These are phyloP conservation scores for Hydrophis major DNA, from an alignment of 2,797 vertebrate species.

Conservation along the genomic window DNA sequence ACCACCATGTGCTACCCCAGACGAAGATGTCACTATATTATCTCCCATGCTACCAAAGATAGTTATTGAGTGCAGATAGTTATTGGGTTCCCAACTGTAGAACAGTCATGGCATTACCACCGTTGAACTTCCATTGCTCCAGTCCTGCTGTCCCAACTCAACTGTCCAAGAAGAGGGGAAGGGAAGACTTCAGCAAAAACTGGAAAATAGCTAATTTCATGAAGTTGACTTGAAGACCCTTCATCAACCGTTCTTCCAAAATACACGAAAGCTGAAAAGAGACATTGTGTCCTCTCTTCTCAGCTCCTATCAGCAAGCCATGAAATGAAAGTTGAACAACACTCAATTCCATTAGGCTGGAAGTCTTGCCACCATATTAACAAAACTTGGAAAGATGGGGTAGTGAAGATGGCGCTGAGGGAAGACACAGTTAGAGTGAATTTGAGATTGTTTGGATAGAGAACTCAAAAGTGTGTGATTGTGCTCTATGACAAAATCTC, in stretches of 20 bases:
- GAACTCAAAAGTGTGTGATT: not conserved
- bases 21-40: not conserved
- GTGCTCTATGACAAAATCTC: not conserved
- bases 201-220: not conserved
- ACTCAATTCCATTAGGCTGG: not conserved
- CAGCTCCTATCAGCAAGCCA: not conserved
- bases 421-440: not conserved
- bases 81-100: not conserved
- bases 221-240: not conserved
- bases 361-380: not conserved
- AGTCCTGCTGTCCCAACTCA: not conserved
- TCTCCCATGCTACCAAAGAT: not conserved
- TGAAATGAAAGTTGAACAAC: not conserved
- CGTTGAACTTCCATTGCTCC: not conserved
- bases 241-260: not conserved
- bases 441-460: not conserved
- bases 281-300: not conserved
- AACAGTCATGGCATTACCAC: not conserved
- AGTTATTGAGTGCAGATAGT: not conserved
- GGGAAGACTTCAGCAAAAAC: not conserved
- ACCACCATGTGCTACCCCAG: not conserved
- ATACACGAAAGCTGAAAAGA: not conserved
- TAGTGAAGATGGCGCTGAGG: not conserved
- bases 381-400: not conserved
- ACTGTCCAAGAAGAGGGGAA: not conserved